Evolutionary conservation across 1,140 invertebrate species (phyloP), one percentile per base, ranked within the genome.

Genomic region (Halictus rubicundus): DNA sequence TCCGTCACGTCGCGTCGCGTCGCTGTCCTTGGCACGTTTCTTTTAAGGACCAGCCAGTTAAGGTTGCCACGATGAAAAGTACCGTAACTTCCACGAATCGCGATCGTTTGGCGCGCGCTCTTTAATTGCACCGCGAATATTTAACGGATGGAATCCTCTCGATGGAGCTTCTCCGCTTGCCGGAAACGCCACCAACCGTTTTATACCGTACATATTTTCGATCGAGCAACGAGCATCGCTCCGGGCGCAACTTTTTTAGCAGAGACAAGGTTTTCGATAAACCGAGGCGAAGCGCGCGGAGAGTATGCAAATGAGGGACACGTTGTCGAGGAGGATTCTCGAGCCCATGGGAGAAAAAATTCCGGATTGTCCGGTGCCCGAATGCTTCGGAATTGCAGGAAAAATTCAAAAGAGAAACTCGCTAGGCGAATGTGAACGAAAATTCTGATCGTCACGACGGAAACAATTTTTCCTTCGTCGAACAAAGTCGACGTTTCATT

Each of bases 1-100:
- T 12, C 1, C 46, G 46, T 49, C 46, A 14, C 39, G 39, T 42
- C 9, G 8, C 39, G 39, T 42, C 39, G 49, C 74, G 71, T 60
- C 68, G 66, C 9, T 77, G 83, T 78, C 84, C 84, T 86, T 86
- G 84, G 84, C 84, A 86, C 83, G 71, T 82, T 86, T 86, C 83
- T 81, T 85, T 85, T 85, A 85, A 86, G 83, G 84, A 82, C 59
- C 83, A 61, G 49, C 71, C 69, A 69, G 80, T 78, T 77, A 76
- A 69, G 61, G 72, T 49, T 84, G 66, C 49, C 72, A 14, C 37
- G 57, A 39, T 54, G 46, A 54, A 72, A 64, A 68, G 82, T 83
- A 79, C 69, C 83, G 81, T 83, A 52, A 83, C 83, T 85, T 83
- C 83, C 75, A 85, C 82, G 78, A 85, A 84, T 78, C 82, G 70